Conservation (phyloP, 2,113 vertebrate genomes). For the Butastur rufipennis region DNA sequence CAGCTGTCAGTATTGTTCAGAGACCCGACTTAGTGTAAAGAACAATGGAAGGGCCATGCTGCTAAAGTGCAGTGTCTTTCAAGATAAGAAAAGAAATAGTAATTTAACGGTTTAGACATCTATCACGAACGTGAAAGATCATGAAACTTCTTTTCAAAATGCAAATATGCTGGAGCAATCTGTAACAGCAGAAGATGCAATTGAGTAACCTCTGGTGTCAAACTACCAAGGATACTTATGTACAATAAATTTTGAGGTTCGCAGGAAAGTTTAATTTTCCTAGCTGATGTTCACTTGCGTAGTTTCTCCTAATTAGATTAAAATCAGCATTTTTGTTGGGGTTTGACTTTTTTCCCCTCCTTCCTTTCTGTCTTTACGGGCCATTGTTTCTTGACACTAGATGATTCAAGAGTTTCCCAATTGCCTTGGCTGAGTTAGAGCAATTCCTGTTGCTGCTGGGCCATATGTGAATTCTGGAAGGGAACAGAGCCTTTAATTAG, state of each 20-base stretch:
- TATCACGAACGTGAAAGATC: constrained; percentile 76
- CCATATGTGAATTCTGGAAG: neutral
- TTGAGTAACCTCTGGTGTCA: neutral
- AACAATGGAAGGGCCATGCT: constrained; percentile 75
- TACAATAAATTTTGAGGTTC: neutral
- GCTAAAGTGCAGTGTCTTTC: constrained; percentile 70
- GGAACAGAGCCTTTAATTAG: neutral
- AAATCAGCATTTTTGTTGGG: neutral
- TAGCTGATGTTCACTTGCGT: neutral
- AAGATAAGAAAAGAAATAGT: constrained; percentile 78
- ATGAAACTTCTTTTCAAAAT: constrained; percentile 66
- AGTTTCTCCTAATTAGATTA: neutral
- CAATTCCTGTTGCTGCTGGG: neutral
- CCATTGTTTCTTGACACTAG: neutral
- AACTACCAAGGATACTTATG: neutral
- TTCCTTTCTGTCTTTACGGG: neutral
- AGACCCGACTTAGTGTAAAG: constrained; percentile 74
- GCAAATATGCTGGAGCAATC: constrained; percentile 55
- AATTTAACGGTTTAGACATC: constrained; percentile 76
- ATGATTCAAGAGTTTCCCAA: neutral
- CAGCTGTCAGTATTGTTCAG: constrained; percentile 95
- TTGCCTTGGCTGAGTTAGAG: neutral
- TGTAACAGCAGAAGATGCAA: constrained; percentile 49
- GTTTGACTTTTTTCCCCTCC: neutral
- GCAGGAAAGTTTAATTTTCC: neutral